These are phyloP conservation scores for Botrylloides violaceus DNA, from an alignment of 23 tunicate genomes.

Conservation along the genomic window DNA sequence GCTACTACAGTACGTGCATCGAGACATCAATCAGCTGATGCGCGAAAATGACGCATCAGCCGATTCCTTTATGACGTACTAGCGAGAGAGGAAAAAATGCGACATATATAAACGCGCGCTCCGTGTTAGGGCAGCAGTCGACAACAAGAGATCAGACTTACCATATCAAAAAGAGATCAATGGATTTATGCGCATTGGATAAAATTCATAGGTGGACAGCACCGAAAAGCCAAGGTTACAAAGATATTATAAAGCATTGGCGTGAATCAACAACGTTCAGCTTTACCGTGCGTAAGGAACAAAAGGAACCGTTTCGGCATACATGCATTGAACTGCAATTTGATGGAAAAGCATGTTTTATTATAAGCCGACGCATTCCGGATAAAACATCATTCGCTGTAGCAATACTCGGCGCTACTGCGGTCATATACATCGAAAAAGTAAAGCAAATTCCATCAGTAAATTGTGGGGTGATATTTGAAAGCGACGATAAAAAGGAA, in stretches of 20 bases:
- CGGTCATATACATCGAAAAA: constrained; percentile 7
- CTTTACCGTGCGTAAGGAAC: not conserved
- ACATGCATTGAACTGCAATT: constrained; percentile 6
- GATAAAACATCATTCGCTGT: not conserved
- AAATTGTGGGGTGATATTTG: not conserved
- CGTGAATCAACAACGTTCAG: not conserved
- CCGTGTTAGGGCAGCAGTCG: too few relatives aligned
- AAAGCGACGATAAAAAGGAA: not conserved
- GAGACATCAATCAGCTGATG: too few relatives aligned
- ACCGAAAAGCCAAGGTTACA: not conserved
- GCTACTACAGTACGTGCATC: too few relatives aligned
- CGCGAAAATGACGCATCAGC: too few relatives aligned
- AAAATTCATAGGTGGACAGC: not conserved
- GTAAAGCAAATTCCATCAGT: not conserved
- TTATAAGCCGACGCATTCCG: constrained; percentile 9
- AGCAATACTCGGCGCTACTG: constrained; percentile 5
- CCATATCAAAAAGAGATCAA: too few relatives aligned
- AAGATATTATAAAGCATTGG: not conserved
- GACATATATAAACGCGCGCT: too few relatives aligned
- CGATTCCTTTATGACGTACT: too few relatives aligned
- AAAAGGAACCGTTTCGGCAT: constrained; percentile 7
- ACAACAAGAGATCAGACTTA: too few relatives aligned
- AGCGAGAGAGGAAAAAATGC: too few relatives aligned
- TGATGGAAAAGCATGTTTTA: not conserved
- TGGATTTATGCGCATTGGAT: too few relatives aligned